Evolutionary conservation across 2,797 vertebrate species (phyloP).

Genomic region (Pangasius djambal): DNA sequence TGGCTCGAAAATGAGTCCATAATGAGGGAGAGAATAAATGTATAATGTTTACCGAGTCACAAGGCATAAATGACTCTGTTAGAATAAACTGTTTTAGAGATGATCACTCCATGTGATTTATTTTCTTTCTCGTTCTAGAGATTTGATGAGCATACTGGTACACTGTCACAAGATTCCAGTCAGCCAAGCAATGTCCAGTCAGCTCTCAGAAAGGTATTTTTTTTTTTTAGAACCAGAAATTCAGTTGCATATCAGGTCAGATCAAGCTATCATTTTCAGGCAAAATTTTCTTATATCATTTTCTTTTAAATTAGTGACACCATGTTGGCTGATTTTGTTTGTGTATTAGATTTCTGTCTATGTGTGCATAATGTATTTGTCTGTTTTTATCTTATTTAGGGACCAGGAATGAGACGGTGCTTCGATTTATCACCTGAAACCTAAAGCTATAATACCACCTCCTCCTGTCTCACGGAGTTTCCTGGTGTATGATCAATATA

Average conservation of each 20-base stretch:
- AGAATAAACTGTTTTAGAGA: conserved; percentile 10
- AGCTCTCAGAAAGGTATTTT: neutral
- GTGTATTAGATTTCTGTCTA: neutral
- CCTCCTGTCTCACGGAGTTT: neutral
- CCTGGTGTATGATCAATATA: neutral
- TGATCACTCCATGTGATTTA: neutral
- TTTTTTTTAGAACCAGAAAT: neutral
- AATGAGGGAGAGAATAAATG: conserved; percentile 28
- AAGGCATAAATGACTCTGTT: conserved; percentile 6
- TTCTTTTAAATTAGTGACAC: neutral
- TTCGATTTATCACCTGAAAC: neutral
- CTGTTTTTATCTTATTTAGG: too few relatives aligned
- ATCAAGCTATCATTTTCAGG: neutral
- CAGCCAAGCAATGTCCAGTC: neutral
- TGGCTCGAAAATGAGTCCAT: conserved; percentile 1
- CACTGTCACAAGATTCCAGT: neutral
- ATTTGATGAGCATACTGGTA: neutral
- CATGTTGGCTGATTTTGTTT: neutral
- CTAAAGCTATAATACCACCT: neutral
- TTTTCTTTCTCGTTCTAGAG: neutral
- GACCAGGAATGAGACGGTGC: neutral
- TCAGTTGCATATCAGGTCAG: neutral
- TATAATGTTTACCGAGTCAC: conserved; percentile 12
- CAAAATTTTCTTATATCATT: too few relatives aligned
- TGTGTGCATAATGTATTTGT: neutral